These are phyloP conservation scores for Leistus spinibarbis DNA, from an alignment of 2,888 invertebrate species.

Conservation along the genomic window DNA sequence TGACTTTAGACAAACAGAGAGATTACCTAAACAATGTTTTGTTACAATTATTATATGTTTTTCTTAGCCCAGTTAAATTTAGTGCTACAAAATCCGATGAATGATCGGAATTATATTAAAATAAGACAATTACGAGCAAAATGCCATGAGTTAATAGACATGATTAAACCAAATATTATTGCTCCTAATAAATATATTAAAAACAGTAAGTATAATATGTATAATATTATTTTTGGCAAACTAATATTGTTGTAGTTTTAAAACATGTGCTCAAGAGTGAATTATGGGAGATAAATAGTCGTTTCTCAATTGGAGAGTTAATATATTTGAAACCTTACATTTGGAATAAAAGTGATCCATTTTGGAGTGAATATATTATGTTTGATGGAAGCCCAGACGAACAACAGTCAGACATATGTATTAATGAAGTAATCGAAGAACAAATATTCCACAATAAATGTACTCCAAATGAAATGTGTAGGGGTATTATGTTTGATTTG, in stretches of 20 bases:
- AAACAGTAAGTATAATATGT: not conserved
- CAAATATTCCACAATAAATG: conserved; percentile 41
- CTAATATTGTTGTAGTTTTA: conserved; percentile 41
- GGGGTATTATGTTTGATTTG: conserved; percentile 41
- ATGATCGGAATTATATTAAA: not conserved
- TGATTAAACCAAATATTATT: not conserved
- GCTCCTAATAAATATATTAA: not conserved
- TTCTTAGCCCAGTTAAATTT: conserved; percentile 22
- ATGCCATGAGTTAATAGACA: conserved; percentile 4
- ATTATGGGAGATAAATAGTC: conserved; percentile 41
- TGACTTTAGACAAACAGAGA: not conserved
- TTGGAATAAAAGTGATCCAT: not conserved
- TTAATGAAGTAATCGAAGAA: conserved; percentile 39
- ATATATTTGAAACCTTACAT: not conserved
- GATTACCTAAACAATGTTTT: not conserved
- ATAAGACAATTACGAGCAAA: conserved; percentile 1
- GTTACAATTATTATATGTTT: not conserved
- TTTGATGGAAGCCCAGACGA: conserved; percentile 34
- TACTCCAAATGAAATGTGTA: conserved; percentile 42
- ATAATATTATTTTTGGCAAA: not conserved
- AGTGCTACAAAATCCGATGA: not conserved
- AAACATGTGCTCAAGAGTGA: conserved; percentile 39
- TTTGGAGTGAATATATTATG: not conserved
- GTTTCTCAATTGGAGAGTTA: not conserved
- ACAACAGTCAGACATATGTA: conserved; percentile 42